Percentiles rank a stretch among this genome's conserved stretches.
These are phyloP conservation scores for Petrolisthes manimaculis DNA, from an alignment of 2,888 invertebrate genomes.

Conservation along the genomic window DNA sequence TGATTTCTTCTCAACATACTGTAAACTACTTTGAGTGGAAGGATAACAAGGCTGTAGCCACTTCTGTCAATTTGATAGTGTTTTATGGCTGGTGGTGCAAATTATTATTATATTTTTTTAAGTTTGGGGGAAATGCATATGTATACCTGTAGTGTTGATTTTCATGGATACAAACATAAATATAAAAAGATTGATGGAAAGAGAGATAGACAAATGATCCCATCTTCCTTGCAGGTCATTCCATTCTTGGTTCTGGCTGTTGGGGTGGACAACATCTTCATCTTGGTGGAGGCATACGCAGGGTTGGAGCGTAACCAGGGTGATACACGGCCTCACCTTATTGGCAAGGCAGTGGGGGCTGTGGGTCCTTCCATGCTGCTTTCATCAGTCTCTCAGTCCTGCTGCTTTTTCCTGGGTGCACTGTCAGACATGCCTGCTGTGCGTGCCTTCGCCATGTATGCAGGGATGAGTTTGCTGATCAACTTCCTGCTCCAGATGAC, in stretches of 20 bases:
- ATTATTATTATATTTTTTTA: too few relatives aligned
- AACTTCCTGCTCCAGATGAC: constrained; percentile 97
- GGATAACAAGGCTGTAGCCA: too few relatives aligned
- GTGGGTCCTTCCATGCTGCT: constrained; percentile 93
- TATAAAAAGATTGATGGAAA: too few relatives aligned
- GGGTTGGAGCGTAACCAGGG: constrained; percentile 52
- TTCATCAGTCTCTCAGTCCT: constrained; percentile 87
- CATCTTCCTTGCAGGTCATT: constrained; percentile 75
- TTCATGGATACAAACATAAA: background rate
- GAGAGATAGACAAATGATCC: background rate
- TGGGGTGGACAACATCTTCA: constrained; percentile 97
- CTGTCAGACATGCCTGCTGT: constrained; percentile 99
- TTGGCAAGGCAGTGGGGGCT: constrained; percentile 65
- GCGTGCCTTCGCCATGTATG: constrained; percentile 94
- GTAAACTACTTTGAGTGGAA: too few relatives aligned
- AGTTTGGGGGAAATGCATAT: too few relatives aligned
- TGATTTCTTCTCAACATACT: too few relatives aligned
- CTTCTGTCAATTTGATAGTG: too few relatives aligned
- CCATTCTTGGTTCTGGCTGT: constrained; percentile 95
- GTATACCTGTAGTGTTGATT: too few relatives aligned
- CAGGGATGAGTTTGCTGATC: constrained; percentile 92
- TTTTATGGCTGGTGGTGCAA: too few relatives aligned
- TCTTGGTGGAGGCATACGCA: constrained; percentile 86
- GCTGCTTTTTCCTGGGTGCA: constrained; percentile 86
- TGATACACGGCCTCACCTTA: constrained; percentile 55